Percentiles rank a stretch among this genome's conserved stretches.
Conservation (phyloP, 1,140 invertebrate genomes). For the Papilio aristodemus region DNA sequence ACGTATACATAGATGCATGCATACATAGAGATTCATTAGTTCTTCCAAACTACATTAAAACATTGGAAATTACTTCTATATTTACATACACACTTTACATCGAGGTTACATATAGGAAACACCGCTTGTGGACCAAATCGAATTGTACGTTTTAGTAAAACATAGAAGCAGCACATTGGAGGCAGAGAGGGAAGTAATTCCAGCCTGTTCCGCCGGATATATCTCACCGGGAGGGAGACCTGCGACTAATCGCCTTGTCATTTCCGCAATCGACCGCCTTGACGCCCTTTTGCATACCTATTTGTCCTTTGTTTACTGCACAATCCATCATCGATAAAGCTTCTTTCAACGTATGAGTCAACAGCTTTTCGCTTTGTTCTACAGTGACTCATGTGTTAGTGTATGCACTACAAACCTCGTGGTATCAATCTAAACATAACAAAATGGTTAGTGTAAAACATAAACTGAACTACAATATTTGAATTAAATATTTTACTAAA, state of each 20-base stretch:
- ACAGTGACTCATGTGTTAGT: slow-evolving; percentile 3
- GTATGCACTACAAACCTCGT: neutral
- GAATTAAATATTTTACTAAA: neutral
- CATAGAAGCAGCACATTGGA: slow-evolving; percentile 61
- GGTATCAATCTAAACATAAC: neutral
- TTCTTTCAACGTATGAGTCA: neutral
- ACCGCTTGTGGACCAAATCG: slow-evolving; percentile 52
- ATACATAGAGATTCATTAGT: no score
- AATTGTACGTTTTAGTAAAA: slow-evolving; percentile 53
- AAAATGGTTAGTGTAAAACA: neutral
- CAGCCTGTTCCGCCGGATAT: slow-evolving; percentile 72
- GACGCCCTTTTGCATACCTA: slow-evolving; percentile 65
- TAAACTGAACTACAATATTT: neutral
- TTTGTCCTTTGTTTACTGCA: slow-evolving; percentile 52
- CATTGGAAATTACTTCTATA: no score
- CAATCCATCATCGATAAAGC: slow-evolving; percentile 13
- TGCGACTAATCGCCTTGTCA: slow-evolving; percentile 75
- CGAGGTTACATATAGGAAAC: neutral
- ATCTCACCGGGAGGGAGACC: slow-evolving; percentile 62
- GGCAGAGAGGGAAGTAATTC: slow-evolving; percentile 67
- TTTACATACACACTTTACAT: no score
- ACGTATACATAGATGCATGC: no score
- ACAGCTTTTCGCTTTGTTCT: neutral
- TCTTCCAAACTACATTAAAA: no score
- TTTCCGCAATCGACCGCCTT: slow-evolving; percentile 72